Base-by-base conservation (phyloP, 2,888 invertebrate species). In the Aleiodes leptofemur region DNA sequence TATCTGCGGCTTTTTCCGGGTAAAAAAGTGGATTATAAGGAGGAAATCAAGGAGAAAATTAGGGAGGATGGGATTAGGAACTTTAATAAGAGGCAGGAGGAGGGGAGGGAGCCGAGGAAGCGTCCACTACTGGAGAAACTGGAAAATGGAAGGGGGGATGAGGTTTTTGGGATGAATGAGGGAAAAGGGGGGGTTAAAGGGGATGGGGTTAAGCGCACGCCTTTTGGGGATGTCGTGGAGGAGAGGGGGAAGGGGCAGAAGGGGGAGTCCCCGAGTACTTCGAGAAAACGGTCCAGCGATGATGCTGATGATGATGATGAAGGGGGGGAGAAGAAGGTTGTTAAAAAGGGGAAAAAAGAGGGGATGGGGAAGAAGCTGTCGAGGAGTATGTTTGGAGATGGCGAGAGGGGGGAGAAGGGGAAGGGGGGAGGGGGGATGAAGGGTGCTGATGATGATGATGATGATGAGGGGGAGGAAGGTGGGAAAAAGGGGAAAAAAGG, bases 151-250 rank as follows among this genome's bases (percentile, higher is more conserved):
- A 82, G 83, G 64, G 71, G 59, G 4, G 84, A 84, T 6, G 78
- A 83, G 71, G 83, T 85, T 13, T 85, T 84, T 78, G 80, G 75
- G 3, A 74, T 74, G 14, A 59, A 71, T 16, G 51, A 9, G 50
- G 55, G 14, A n/a, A 77, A 78, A 38, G 31, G 34, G 14, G 43
- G 57, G 6, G 43, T 34, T 13, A 13, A 53, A 3, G 11, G 61
- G n/a, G 13, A 14, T 29, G 16, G 14, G 29, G 8, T 70, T 48
- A 34, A 29, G 16, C 53, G 83, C 78, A 87, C 85, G 53, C 85
- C 87, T 13, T 87, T 87, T 75, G 87, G 87, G 34, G 87, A 88
- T 76, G 57, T 84, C n/a, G 64, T 86, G 53, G 76, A 74, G 7
- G 77, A 79, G 56, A 8, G 29, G 7, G 76, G 71, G 59, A 79